Conservation (phyloP, 2,113 vertebrate genomes). For the Mustela lutreola region DNA sequence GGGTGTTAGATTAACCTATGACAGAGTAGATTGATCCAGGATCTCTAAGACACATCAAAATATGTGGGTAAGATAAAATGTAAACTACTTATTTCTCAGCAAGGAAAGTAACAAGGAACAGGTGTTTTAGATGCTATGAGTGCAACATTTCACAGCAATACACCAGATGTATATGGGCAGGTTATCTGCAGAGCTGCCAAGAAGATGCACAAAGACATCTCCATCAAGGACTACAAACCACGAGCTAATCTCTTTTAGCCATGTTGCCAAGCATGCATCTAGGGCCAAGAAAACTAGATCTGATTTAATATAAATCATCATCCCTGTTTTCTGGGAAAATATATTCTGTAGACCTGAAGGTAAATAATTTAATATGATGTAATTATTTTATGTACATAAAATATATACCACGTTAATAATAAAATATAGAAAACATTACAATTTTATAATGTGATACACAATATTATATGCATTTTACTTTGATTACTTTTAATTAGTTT, state of each 20-base stretch:
- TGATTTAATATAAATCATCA: background rate
- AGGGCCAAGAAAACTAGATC: conserved; percentile 42
- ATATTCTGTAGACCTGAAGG: background rate
- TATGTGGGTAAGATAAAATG: conserved; percentile 52
- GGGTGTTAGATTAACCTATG: background rate
- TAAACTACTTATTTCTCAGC: conserved; percentile 64
- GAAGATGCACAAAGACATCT: conserved; percentile 57
- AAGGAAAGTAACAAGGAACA: conserved; percentile 72
- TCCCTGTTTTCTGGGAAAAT: conserved; percentile 48
- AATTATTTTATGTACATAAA: background rate
- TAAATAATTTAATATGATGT: background rate
- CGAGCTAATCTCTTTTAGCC: conserved; percentile 55
- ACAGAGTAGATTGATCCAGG: background rate
- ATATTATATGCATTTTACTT: background rate
- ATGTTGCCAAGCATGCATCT: conserved; percentile 53
- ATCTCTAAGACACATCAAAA: conserved; percentile 30
- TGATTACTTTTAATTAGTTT: background rate
- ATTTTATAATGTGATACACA: background rate
- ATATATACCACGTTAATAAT: background rate
- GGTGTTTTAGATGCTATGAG: conserved; percentile 68
- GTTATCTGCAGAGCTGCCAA: conserved; percentile 70
- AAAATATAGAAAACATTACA: background rate
- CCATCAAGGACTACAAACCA: conserved; percentile 64
- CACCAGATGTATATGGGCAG: conserved; percentile 71
- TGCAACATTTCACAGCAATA: conserved; percentile 70